Percentiles rank a stretch among this genome's conserved stretches.
Evolutionary conservation across 2,797 vertebrate species (phyloP).

Genomic region (Poecilia picta): DNA sequence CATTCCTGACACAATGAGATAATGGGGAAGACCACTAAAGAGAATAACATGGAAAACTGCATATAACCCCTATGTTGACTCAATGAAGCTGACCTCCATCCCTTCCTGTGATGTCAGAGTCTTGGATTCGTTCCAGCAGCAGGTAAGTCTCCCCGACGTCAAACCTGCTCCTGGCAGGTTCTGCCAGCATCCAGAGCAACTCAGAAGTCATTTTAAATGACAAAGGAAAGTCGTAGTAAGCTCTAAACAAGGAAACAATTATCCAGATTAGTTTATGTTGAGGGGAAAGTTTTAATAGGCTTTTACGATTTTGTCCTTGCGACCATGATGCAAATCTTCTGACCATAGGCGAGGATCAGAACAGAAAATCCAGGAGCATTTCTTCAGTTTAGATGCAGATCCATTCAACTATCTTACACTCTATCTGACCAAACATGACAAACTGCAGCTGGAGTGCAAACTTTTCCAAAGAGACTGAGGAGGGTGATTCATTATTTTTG

Average conservation of each 20-base stretch:
- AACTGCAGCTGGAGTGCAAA: background rate
- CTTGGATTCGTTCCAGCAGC: background rate
- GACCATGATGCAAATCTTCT: background rate
- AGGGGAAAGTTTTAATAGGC: background rate
- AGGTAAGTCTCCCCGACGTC: background rate
- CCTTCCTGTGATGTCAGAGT: background rate
- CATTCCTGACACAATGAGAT: background rate
- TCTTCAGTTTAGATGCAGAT: background rate
- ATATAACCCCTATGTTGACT: background rate
- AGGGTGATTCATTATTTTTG: background rate
- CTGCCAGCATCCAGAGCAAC: background rate
- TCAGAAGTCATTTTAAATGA: background rate
- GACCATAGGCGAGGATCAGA: background rate
- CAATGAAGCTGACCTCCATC: background rate
- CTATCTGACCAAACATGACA: background rate
- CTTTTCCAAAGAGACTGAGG: background rate
- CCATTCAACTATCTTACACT: background rate
- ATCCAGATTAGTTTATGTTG: background rate
- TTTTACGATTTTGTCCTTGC: background rate
- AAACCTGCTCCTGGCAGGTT: background rate
- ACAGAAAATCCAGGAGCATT: background rate
- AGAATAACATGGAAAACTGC: background rate
- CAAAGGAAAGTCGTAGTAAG: background rate
- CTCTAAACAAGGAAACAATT: background rate
- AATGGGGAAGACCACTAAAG: background rate